Base-by-base conservation (phyloP, 1,140 invertebrate species). In the Cryptotermes secundus region DNA sequence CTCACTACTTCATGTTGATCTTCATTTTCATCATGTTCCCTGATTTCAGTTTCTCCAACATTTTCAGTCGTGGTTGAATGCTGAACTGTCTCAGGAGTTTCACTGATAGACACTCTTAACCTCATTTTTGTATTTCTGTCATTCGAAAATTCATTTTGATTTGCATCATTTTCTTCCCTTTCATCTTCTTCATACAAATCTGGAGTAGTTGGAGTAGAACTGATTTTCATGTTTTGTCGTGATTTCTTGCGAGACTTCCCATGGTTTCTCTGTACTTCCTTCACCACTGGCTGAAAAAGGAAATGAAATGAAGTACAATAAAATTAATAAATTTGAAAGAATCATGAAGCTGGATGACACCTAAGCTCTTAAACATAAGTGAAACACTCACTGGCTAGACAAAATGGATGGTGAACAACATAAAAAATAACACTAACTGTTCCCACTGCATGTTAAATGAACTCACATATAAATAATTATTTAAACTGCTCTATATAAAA, bases 101-200 rank as follows among this genome's bases (percentile, higher is more conserved):
- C 59, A 72, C 59, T 72, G 14, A 72, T 31, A n/a, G 59, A 31
- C 26, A 72, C 59, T n/a, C 31, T 72, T 10, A 72, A 31, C 31
- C 14, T 1, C 4, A 72, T 31, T 72, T 72, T 72, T 31, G 14
- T 72, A 31, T 72, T 72, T 31, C 31, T 72, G 4, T 72, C 59
- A 72, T 72, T 6, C 10, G 59, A n/a, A 72, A 72, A 12, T 31
- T 72, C 59, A 72, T 72, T 72, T 31, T 31, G n/a, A n/a, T 31
- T 72, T 31, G 6, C 59, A 31, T 31, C 59, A n/a, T 72, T 16
- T 31, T 72, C 26, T 31, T 72, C 26, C 26, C n/a, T 31, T 72
- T 72, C 59, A 72, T 72, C 59, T n/a, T 72, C 59, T 31, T 72
- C 59, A 72, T 31, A 72, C n/a, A 72, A 72, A 31, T 72, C 59